Evolutionary conservation across 2,888 invertebrate species (phyloP), one percentile per base, ranked within the genome.

Genomic region (Lasiommata megera): DNA sequence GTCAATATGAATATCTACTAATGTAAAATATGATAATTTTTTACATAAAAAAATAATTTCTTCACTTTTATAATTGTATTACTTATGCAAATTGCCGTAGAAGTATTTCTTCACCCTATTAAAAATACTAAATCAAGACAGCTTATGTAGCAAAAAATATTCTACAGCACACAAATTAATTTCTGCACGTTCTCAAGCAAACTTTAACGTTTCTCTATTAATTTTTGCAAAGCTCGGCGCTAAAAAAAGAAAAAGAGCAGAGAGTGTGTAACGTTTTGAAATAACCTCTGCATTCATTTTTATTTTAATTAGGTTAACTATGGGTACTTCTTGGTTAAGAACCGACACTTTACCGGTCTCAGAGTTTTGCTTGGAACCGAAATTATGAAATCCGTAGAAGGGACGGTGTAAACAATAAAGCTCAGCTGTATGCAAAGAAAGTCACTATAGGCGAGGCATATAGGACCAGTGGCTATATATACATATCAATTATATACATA

Each of bases 101-200:
- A 29, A 14, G 6, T n/a, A 17, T 47, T n/a, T 34, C 17, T 23
- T 36, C 8, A 8, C 36, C 36, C 12, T 36, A 18, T 48, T 36
- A 36, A 48, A 48, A 48, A 31, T 8, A 11, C 31, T 17, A 34
- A 34, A 47, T 31, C 31, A 34, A 48, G 6, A 18, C 11, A 23
- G 36, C 36, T 37, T 48, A 36, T 3, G 23, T 48, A 36, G 50
- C 52, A 56, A 54, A 56, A 60, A 58, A 50, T 43, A 53, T 58
- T 43, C 51, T 23, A 48, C 52, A 47, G 48, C 38, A 48, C 53
- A 60, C 53, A 56, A 60, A 60, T 60, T 60, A 60, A 60, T 60
- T 60, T 54, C 50, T 40, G 57, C 54, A 36, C 38, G 53, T 57
- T 57, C 57, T 54, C 57, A 51, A 53, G 57, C 50, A 60, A 60